Evolutionary conservation across 1,140 invertebrate species (phyloP).

Genomic region (Bombus waltoni): DNA sequence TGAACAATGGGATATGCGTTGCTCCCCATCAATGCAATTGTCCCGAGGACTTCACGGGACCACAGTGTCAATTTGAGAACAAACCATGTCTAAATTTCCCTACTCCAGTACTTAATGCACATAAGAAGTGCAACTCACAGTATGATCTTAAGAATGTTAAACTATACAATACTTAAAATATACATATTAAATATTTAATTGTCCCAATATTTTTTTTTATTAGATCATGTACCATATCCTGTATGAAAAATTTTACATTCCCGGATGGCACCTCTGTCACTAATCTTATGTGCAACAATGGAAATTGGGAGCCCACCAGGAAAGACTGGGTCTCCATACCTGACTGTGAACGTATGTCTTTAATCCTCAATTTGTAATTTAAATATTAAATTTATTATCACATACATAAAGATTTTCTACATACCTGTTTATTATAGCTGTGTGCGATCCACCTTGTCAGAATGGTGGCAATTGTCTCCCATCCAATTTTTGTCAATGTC

Average conservation of each 20-base stretch:
- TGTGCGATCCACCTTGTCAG: slow-evolving; percentile 88
- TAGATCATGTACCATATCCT: slow-evolving; percentile 84
- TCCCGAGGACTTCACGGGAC: slow-evolving; percentile 87
- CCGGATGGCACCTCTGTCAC: slow-evolving; percentile 86
- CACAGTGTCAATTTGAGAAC: slow-evolving; percentile 89
- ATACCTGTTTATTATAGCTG: slow-evolving; percentile 81
- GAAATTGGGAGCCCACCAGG: slow-evolving; percentile 86
- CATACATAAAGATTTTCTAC: not conserved
- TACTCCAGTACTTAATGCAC: slow-evolving; percentile 86
- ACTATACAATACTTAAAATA: not conserved
- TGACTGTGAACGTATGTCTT: slow-evolving; percentile 85
- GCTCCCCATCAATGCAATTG: slow-evolving; percentile 89
- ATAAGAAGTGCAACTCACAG: slow-evolving; percentile 86
- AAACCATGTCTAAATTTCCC: slow-evolving; percentile 87
- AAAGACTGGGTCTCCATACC: slow-evolving; percentile 85
- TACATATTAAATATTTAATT: not conserved
- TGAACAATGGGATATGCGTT: slow-evolving; percentile 91
- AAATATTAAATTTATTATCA: no score
- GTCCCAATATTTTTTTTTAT: not conserved
- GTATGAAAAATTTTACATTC: slow-evolving; percentile 86
- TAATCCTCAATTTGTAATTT: not conserved
- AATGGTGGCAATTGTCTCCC: slow-evolving; percentile 91
- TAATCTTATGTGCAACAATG: slow-evolving; percentile 85
- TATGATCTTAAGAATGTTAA: slow-evolving; percentile 79
- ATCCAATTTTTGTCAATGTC: slow-evolving; percentile 89